phyloP scores from a whole-genome alignment of 2,113 vertebrate species.

The Jaculus jaculus region DNA sequence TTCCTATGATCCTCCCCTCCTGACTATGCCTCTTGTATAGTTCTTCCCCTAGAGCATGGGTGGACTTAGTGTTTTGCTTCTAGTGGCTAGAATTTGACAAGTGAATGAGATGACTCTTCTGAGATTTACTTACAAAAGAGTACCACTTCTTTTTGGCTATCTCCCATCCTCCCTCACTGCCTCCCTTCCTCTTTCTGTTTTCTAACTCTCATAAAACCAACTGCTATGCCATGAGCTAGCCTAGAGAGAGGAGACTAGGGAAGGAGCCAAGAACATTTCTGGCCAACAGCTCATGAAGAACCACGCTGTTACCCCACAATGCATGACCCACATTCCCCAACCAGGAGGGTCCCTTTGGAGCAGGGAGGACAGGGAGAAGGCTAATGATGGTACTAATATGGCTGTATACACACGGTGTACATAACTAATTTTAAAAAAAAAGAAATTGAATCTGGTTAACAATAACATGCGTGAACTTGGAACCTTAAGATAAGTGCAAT shows the following conservation, averaged over 20 bases:
- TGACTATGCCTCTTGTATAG: background rate
- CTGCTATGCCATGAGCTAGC: background rate
- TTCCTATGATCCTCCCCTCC: background rate
- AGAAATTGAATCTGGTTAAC: background rate
- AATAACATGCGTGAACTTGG: background rate
- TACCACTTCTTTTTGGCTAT: background rate
- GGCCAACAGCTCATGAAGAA: conserved; percentile 3
- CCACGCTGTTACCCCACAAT: background rate
- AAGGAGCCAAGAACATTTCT: background rate
- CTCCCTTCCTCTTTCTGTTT: background rate
- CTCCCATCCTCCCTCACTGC: background rate
- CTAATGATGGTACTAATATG: too few species aligned
- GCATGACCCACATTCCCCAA: too few species aligned
- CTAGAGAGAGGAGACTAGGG: background rate
- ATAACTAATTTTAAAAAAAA: too few species aligned
- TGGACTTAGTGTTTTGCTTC: conserved; percentile 8
- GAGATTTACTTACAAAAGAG: conserved; percentile 33
- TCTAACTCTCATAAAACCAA: conserved; percentile 11
- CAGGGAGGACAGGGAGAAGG: too few species aligned
- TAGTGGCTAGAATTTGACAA: background rate
- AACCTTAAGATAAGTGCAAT: conserved; percentile 12
- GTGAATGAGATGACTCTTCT: background rate
- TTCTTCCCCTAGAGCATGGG: background rate
- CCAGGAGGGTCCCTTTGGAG: too few species aligned
- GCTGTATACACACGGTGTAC: too few species aligned